Conservation (phyloP, 2,113 vertebrate genomes). For the Gobius niger region DNA sequence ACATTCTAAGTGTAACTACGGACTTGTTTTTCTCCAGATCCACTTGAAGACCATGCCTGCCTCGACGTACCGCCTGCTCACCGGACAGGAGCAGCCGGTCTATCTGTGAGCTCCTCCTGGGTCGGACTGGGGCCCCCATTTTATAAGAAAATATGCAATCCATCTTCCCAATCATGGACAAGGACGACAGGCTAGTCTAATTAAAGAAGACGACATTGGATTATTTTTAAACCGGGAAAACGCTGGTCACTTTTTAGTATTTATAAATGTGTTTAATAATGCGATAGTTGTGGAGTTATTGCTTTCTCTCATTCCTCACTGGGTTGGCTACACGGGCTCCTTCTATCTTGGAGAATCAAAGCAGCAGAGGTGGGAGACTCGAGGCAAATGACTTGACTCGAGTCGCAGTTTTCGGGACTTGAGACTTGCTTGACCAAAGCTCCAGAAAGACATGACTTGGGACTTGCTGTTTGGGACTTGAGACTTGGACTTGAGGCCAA, state of each 20-base stretch:
- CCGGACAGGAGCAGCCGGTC: slow-evolving; percentile 91
- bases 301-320: background rate
- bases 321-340: too few species aligned
- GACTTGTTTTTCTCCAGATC: slow-evolving; percentile 73
- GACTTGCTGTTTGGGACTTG: too few species aligned
- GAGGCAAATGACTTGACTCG: too few species aligned
- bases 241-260: slow-evolving; percentile 38
- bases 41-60: slow-evolving; percentile 97
- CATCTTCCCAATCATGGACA: slow-evolving; percentile 21
- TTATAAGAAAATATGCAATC: slow-evolving; percentile 56
- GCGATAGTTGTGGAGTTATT: slow-evolving; percentile 20
- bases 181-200: slow-evolving; percentile 15
- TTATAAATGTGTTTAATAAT: slow-evolving; percentile 51
- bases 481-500: too few species aligned
- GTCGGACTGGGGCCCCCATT: slow-evolving; percentile 37
- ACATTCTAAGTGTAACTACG: background rate
- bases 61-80: slow-evolving; percentile 91
- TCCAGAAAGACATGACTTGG: too few species aligned
- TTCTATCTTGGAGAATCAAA: too few species aligned
- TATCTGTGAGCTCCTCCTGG: slow-evolving; percentile 78
- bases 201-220: slow-evolving; percentile 34
- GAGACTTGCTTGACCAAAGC: too few species aligned
- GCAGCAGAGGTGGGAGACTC: too few species aligned
- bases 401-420: too few species aligned
- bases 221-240: slow-evolving; percentile 43